Evolutionary conservation across 2,888 invertebrate genomes (phyloP).

Genomic region (Meloe dianella): DNA sequence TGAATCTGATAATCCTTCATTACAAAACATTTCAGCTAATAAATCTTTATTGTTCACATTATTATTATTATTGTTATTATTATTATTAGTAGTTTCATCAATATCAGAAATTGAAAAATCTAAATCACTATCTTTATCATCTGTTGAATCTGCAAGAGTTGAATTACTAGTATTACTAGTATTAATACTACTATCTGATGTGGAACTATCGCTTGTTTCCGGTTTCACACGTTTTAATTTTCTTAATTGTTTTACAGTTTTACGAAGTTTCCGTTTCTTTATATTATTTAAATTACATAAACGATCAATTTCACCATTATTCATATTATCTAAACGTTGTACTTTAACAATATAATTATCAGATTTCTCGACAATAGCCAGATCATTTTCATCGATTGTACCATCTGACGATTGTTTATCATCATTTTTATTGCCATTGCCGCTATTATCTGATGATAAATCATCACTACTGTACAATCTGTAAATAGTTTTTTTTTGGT

Average conservation of each 20-base stretch:
- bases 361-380: not conserved
- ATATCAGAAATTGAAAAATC: conserved; percentile 13
- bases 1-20: not conserved
- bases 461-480: not conserved
- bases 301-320: conserved; percentile 7
- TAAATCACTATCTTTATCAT: conserved; percentile 16
- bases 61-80: conserved; percentile 11
- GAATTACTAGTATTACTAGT: conserved; percentile 16
- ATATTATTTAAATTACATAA: conserved; percentile 10
- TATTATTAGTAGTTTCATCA: not conserved
- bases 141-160: conserved; percentile 20
- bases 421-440: not conserved
- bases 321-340: conserved; percentile 6
- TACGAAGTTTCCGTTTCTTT: conserved; percentile 17
- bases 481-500: not conserved
- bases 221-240: conserved; percentile 7
- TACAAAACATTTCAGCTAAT: not conserved
- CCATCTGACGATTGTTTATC: not conserved
- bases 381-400: not conserved
- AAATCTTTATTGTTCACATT: conserved; percentile 9
- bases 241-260: not conserved
- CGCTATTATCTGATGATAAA: not conserved
- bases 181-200: conserved; percentile 13
- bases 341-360: not conserved
- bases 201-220: not conserved